phyloP scores from a whole-genome alignment of 1,140 invertebrate genomes.

The Melanaphis sacchari region DNA sequence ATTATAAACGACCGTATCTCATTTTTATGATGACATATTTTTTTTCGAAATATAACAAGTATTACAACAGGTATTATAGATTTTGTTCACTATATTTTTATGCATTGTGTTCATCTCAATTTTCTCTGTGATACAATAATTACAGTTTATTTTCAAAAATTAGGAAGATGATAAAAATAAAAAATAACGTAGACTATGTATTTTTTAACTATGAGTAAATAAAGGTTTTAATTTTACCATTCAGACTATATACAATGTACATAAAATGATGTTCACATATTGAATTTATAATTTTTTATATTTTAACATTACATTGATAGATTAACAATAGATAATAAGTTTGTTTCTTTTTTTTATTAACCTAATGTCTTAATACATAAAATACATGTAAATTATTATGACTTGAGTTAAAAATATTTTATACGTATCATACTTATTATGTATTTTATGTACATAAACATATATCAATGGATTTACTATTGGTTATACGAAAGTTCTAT shows the following conservation, averaged over 20 bases:
- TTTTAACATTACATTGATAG: neutral
- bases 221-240: too few relatives aligned
- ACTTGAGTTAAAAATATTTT: too few relatives aligned
- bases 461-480: too few relatives aligned
- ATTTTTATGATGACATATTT: neutral
- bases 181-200: neutral
- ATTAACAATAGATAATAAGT: too few relatives aligned
- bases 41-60: neutral
- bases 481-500: too few relatives aligned
- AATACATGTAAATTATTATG: too few relatives aligned
- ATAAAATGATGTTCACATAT: neutral
- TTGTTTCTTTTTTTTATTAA: too few relatives aligned
- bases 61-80: neutral
- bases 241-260: neutral
- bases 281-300: neutral
- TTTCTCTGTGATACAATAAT: neutral
- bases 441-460: too few relatives aligned
- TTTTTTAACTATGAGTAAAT: neutral
- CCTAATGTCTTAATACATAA: too few relatives aligned
- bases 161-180: fast-evolving
- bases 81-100: neutral
- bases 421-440: too few relatives aligned
- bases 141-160: neutral
- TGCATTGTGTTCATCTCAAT: neutral
- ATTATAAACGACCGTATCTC: neutral